Evolutionary conservation across 2,113 vertebrate species (phyloP), one percentile per base, ranked within the genome.

Genomic region (Pedionomus torquatus): DNA sequence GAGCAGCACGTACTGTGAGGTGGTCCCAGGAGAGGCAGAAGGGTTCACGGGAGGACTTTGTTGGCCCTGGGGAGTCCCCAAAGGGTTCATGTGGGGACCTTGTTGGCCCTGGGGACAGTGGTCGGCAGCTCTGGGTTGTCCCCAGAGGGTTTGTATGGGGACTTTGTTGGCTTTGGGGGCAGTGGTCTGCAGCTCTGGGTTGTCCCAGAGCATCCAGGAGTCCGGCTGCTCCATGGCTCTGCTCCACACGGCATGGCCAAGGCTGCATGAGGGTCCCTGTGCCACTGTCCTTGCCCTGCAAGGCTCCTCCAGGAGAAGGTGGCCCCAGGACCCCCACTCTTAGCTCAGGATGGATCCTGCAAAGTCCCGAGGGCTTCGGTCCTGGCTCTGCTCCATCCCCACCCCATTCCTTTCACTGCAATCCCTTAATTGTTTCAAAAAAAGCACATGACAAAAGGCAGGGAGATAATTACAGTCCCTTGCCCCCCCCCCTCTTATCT

Each of bases 381-480:
- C 43, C 89, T 69, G 70, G 70, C 91, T 76, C 48, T 23, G 63
- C 35, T 80, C 85, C 64, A 66, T 80, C 68, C 74, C 69, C 72
- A 71, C 77, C 81, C 77, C 74, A 60, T 52, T 65, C 90, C 87
- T 70, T 35, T 11, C 17, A 41, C 44, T 41, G 65, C 70, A 46
- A 78, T 91, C 80, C 90, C 18, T 72, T 81, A 72, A 91, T 82
- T 72, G 79, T 77, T 77, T 58, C 23, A 37, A 25, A 51, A 83
- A 65, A 72, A 57, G 49, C 52, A 31, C 75, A 86, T 64, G 58
- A 48, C 78, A 77, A 88, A 94, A 87, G 66, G 35, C 75, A 74
- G 64, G 64, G 60, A 79, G 80, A 87, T 87, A 95, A 97, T 81
- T 95, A 95, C 97, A 79, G 95, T 91, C 94, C 93, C 97, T 97